Evolutionary conservation across 2,797 vertebrate genomes (phyloP), one percentile per base, ranked within the genome.

Genomic region (Characodon lateralis): DNA sequence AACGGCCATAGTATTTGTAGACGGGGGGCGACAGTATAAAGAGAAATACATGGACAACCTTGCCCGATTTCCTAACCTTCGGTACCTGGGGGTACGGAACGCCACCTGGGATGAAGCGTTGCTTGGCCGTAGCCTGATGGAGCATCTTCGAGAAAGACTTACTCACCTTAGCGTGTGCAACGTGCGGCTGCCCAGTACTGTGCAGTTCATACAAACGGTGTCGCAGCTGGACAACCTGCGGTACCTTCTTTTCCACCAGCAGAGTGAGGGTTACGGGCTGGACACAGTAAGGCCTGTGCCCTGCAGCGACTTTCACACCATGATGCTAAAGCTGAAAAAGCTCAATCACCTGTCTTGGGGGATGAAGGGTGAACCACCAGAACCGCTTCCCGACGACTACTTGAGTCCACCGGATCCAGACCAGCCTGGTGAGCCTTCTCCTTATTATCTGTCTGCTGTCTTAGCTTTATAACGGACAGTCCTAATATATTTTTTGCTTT

Each of bases 121-220:
- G 81, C 50, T 93, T 28, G 79, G 89, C 0, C 16, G 3, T 0
- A n/a, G 14, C 4, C 66, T 92, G 14, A 73, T 22, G 5, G 66
- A 59, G 26, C 88, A 85, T 28, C 86, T 93, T 14, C 82, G 1
- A 13, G 72, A 82, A 24, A 71, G 81, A 3, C 78, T 93, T 0
- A 93, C 91, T 0, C 91, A 88, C 82, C 85, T 93, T 51, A 92
- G 91, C 74, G 90, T 91, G 65, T 93, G 92, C 28, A 92, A 92
- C 82, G 91, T 93, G 0, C 80, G 83, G 63, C 83, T 93, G 79
- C 83, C 86, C 6, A 87, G 80, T 84, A 83, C 89, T 0, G 80
- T 71, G 69, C 48, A 85, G 10, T 89, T 93, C n/a, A 76, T 93
- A 0, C 1, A 28, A 50, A n/a, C 82, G 0, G 88, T 85, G 77